Evolutionary conservation across 2,113 vertebrate species (phyloP).

Genomic region (Gallinago paraguaiae): DNA sequence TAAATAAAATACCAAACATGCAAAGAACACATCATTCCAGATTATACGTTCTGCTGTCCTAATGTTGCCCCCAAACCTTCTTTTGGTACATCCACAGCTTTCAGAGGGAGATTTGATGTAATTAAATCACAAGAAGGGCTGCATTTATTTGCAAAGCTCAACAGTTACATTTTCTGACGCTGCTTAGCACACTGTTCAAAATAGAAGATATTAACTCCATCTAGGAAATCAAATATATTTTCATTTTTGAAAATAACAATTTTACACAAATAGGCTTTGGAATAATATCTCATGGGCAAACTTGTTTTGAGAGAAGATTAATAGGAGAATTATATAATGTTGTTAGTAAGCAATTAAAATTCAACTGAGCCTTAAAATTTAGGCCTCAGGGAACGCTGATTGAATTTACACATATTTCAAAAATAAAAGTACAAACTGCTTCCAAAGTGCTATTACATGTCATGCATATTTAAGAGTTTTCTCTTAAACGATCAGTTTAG

Average conservation of each 20-base stretch:
- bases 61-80: neutral
- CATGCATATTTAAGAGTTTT: conserved; percentile 30
- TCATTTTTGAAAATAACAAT: conserved; percentile 19
- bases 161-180: neutral
- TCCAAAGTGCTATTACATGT: conserved; percentile 19
- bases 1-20: neutral
- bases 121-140: neutral
- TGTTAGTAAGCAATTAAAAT: conserved; percentile 66
- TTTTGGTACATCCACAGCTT: neutral
- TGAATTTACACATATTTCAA: conserved; percentile 25
- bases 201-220: neutral
- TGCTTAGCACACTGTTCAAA: neutral
- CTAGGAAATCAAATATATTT: neutral
- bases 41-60: neutral
- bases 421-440: conserved; percentile 54
- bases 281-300: conserved; percentile 29
- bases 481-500: conserved; percentile 4
- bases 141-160: neutral
- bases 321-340: conserved; percentile 39
- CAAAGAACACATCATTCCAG: neutral
- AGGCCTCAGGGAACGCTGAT: neutral
- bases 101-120: neutral
- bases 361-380: conserved; percentile 57
- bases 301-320: conserved; percentile 48
- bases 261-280: conserved; percentile 34